Percentiles rank a stretch among this genome's conserved stretches.
Evolutionary conservation across 1,140 invertebrate genomes (phyloP).

Genomic region (Cotesia typhae): DNA sequence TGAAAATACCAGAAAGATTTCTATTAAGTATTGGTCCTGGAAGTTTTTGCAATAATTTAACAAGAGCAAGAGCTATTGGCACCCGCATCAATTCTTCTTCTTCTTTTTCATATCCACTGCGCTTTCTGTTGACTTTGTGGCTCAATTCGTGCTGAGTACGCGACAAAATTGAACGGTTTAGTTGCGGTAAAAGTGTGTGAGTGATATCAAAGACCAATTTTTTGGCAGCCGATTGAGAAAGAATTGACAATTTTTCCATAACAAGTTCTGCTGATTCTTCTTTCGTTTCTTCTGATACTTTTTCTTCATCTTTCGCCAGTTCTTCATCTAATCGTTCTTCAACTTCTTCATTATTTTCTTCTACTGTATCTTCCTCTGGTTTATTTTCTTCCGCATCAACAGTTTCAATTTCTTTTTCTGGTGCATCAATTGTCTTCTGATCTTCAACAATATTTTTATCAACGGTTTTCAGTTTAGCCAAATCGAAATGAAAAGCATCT

Average conservation of each 20-base stretch:
- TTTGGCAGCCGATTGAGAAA: slow-evolving; percentile 78
- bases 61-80: slow-evolving; percentile 90
- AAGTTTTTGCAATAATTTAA: slow-evolving; percentile 90
- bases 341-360: slow-evolving; percentile 47
- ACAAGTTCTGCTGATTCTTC: slow-evolving; percentile 46
- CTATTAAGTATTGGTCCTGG: slow-evolving; percentile 78
- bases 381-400: slow-evolving; percentile 40
- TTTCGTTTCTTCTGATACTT: slow-evolving; percentile 44
- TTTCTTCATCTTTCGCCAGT: slow-evolving; percentile 51
- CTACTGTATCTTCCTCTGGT: slow-evolving; percentile 39
- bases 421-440: slow-evolving; percentile 47
- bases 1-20: slow-evolving; percentile 85
- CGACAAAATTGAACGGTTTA: slow-evolving; percentile 75
- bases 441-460: slow-evolving; percentile 35
- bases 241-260: slow-evolving; percentile 68
- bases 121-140: slow-evolving; percentile 83
- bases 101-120: slow-evolving; percentile 71
- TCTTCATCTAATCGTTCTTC: slow-evolving; percentile 50
- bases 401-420: slow-evolving; percentile 43
- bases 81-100: slow-evolving; percentile 91
- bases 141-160: slow-evolving; percentile 78
- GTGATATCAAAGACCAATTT: slow-evolving; percentile 72
- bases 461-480: slow-evolving; percentile 67
- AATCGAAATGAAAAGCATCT: slow-evolving; percentile 93
- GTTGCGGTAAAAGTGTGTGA: slow-evolving; percentile 70